These are phyloP conservation scores for Crotalus helleri DNA, from an alignment of 2,113 vertebrate species.

Conservation along the genomic window DNA sequence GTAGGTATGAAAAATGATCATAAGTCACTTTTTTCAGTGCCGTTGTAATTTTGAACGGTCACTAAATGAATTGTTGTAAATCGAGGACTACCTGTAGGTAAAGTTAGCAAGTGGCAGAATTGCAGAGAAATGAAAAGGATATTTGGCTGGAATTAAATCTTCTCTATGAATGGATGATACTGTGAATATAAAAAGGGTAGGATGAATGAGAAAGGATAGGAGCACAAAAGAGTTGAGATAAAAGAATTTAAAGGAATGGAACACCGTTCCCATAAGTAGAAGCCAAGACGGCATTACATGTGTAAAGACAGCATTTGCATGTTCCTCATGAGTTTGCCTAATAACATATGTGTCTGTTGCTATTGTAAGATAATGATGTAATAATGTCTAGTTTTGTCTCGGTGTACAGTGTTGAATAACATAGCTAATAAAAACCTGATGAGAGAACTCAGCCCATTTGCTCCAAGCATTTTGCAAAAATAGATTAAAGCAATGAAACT, in stretches of 20 bases:
- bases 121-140: neutral
- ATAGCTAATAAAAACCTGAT: neutral
- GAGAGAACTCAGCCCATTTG: neutral
- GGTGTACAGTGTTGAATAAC: neutral
- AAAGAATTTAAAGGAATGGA: neutral
- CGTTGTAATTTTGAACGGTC: neutral
- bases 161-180: neutral
- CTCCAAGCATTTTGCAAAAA: neutral
- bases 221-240: neutral
- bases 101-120: neutral
- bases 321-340: neutral
- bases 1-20: neutral
- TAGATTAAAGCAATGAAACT: neutral
- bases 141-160: neutral
- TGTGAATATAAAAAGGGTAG: neutral
- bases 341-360: neutral
- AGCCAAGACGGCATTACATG: neutral
- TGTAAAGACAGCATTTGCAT: neutral
- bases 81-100: neutral
- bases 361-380: neutral
- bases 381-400: neutral
- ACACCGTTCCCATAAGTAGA: neutral
- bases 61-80: neutral
- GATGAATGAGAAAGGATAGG: neutral
- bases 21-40: neutral